These are phyloP conservation scores for Zelostemma sp. DNA, from an alignment of 1,140 invertebrate genomes.

Conservation along the genomic window DNA sequence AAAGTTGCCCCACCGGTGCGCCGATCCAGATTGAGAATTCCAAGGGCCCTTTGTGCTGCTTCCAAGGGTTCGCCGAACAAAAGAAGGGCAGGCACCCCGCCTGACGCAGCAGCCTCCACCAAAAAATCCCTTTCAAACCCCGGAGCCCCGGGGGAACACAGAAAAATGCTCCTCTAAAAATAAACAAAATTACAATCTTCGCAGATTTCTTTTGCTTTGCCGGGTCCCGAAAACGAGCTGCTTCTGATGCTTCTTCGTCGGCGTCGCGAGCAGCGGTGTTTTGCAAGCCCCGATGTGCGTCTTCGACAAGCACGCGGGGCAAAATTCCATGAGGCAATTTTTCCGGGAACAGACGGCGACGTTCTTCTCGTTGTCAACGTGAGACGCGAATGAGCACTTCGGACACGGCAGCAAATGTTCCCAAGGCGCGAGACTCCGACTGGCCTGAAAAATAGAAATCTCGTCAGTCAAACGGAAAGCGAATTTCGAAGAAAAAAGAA, in stretches of 20 bases:
- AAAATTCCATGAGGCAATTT: constrained; percentile 63
- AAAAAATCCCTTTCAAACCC: not conserved
- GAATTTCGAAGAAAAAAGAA: constrained; percentile 1
- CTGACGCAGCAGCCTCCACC: not conserved
- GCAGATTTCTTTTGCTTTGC: constrained; percentile 64
- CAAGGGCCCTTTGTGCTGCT: constrained; percentile 1
- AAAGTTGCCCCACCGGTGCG: constrained; percentile 38
- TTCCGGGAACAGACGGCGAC: constrained; percentile 62
- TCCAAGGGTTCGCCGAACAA: constrained; percentile 17
- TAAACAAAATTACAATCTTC: constrained; percentile 51
- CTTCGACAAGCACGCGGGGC: constrained; percentile 60
- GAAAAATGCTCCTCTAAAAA: not conserved
- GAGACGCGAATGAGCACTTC: constrained; percentile 63
- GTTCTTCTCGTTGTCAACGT: constrained; percentile 60
- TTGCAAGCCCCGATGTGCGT: constrained; percentile 62
- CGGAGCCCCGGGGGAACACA: not conserved
- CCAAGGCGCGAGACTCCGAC: constrained; percentile 58
- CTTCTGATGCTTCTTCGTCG: constrained; percentile 62
- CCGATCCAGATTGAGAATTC: constrained; percentile 16
- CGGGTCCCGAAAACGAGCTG: constrained; percentile 59
- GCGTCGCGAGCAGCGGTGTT: constrained; percentile 62
- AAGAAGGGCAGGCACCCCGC: not conserved
- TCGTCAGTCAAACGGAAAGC: too few species aligned
- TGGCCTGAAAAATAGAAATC: constrained; percentile 59
- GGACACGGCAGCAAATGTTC: constrained; percentile 62